Conservation (phyloP, 1,140 invertebrate species). For the Lutraria rhynchaena region DNA sequence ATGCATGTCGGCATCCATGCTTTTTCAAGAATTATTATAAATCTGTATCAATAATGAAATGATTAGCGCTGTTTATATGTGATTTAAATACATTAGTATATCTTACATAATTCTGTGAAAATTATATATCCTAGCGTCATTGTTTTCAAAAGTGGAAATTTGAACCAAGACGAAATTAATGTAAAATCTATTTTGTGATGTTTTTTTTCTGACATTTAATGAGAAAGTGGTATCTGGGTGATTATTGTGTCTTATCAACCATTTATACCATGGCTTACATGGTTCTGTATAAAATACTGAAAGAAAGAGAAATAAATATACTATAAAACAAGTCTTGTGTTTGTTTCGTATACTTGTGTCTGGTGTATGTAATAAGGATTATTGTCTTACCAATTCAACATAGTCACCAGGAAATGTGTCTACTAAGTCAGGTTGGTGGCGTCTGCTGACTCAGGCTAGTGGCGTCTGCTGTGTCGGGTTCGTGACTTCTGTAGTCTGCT, state of each 20-base stretch:
- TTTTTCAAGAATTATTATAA: too few relatives aligned
- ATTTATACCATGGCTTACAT: constrained; percentile 44
- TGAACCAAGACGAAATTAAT: not conserved
- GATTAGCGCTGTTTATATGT: too few relatives aligned
- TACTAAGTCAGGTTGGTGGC: too few relatives aligned
- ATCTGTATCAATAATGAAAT: too few relatives aligned
- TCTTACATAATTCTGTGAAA: not conserved
- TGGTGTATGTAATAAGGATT: too few relatives aligned
- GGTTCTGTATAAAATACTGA: constrained; percentile 50
- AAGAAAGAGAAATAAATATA: constrained; percentile 61
- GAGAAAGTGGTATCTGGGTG: constrained; percentile 33
- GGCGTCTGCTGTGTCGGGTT: too few relatives aligned
- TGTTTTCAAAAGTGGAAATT: not conserved
- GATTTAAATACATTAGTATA: not conserved
- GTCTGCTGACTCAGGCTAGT: too few relatives aligned
- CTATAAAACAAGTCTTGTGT: not conserved
- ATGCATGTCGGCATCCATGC: too few relatives aligned
- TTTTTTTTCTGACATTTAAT: constrained; percentile 1
- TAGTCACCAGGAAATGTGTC: too few relatives aligned
- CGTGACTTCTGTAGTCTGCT: too few relatives aligned
- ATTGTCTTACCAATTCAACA: too few relatives aligned
- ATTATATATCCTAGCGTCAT: not conserved
- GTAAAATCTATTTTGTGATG: constrained; percentile 35
- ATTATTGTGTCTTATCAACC: constrained; percentile 47
- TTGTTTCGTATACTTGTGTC: not conserved